phyloP scores from a whole-genome alignment of 2,888 invertebrate species.

The Hemistola chrysoprasaria region DNA sequence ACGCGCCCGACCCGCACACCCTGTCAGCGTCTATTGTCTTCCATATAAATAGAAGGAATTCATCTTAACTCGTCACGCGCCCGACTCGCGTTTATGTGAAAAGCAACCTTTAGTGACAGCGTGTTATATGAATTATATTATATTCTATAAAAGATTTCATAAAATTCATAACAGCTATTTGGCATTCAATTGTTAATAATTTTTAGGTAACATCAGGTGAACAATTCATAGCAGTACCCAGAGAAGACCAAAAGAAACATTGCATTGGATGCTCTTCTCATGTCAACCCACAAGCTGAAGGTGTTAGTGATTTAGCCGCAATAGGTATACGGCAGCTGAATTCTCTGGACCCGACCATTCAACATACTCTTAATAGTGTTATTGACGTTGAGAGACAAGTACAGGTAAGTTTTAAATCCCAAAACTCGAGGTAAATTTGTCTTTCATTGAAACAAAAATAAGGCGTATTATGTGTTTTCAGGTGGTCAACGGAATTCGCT shows the following conservation, averaged over 20 bases:
- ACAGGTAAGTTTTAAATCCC: slow-evolving; percentile 65
- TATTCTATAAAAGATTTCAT: too few relatives aligned
- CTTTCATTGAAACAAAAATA: too few relatives aligned
- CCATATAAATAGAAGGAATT: too few relatives aligned
- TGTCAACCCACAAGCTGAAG: slow-evolving; percentile 73
- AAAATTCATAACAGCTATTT: too few relatives aligned
- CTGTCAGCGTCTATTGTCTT: too few relatives aligned
- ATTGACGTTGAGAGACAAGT: slow-evolving; percentile 81
- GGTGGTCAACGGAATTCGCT: slow-evolving; percentile 84
- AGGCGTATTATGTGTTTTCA: slow-evolving; percentile 46
- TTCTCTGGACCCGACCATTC: slow-evolving; percentile 52
- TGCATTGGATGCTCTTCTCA: slow-evolving; percentile 80
- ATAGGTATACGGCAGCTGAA: slow-evolving; percentile 75
- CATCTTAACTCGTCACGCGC: too few relatives aligned
- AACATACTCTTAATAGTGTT: slow-evolving; percentile 67
- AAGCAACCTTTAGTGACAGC: too few relatives aligned
- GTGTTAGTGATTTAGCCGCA: slow-evolving; percentile 70
- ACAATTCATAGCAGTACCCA: slow-evolving; percentile 74
- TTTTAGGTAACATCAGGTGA: slow-evolving; percentile 72
- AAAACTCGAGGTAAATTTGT: too few relatives aligned
- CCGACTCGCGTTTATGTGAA: too few relatives aligned
- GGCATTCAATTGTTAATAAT: slow-evolving; percentile 9
- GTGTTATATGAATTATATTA: too few relatives aligned
- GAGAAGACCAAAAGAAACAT: slow-evolving; percentile 46
- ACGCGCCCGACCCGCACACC: too few relatives aligned